Evolutionary conservation across 2,113 vertebrate species (phyloP).

Genomic region (Calidris pygmaea): DNA sequence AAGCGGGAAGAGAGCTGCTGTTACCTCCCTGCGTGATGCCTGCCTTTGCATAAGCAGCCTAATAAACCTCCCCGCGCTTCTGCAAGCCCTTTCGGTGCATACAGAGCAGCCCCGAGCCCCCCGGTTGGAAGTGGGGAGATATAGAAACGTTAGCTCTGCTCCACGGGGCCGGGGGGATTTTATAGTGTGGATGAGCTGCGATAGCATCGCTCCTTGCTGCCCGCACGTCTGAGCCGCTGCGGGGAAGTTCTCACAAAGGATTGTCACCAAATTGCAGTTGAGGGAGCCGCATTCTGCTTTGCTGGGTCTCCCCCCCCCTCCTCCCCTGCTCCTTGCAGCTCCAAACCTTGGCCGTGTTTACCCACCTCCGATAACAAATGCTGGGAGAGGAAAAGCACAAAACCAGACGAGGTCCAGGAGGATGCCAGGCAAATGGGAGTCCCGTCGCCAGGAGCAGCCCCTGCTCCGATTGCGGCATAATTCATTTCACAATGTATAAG

Average conservation of each 20-base stretch:
- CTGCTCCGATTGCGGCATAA: background rate
- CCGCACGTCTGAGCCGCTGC: fast-evolving
- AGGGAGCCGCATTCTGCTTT: background rate
- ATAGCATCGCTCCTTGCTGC: background rate
- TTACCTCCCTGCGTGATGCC: background rate
- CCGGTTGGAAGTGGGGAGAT: background rate
- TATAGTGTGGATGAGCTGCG: background rate
- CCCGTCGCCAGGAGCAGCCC: background rate
- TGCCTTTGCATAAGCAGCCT: background rate
- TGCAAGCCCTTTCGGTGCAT: background rate
- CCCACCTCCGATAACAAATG: background rate
- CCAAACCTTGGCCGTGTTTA: background rate
- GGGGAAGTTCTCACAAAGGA: background rate
- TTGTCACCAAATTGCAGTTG: background rate
- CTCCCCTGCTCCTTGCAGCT: background rate
- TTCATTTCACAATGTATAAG: conserved; percentile 45
- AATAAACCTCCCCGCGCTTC: fast-evolving
- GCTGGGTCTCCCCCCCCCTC: background rate
- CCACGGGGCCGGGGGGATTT: background rate
- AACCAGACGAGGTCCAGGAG: background rate
- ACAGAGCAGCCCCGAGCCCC: background rate
- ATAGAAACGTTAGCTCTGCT: background rate
- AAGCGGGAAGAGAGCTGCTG: background rate
- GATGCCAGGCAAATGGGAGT: background rate
- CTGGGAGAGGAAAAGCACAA: background rate